phyloP scores from a whole-genome alignment of 2,797 vertebrate genomes.

The Diplodus sargus region DNA sequence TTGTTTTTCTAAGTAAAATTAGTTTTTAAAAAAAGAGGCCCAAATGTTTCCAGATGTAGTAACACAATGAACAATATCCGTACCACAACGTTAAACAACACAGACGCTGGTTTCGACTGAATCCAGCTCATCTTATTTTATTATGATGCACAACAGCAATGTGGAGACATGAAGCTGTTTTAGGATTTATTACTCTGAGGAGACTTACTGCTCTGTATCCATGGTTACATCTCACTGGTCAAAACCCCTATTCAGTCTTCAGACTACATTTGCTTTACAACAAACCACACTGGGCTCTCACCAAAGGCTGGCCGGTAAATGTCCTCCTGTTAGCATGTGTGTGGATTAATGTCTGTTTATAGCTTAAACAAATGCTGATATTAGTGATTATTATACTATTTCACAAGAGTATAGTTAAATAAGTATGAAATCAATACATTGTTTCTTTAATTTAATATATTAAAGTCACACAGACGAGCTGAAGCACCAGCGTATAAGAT shows the following conservation, averaged over 20 bases:
- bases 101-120: background rate
- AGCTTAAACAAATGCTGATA: background rate
- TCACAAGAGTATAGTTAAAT: background rate
- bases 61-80: conserved; percentile 24
- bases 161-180: conserved; percentile 5
- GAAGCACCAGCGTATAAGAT: background rate
- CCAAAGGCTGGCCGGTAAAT: conserved; percentile 21
- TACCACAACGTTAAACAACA: background rate
- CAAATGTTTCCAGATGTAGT: conserved; percentile 59
- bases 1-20: conserved; percentile 30
- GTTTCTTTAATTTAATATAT: background rate
- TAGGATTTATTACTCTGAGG: conserved; percentile 36
- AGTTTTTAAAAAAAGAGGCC: background rate
- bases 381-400: background rate
- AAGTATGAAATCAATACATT: background rate
- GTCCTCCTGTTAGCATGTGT: background rate
- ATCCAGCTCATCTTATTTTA: conserved; percentile 23
- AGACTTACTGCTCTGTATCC: conserved; percentile 62
- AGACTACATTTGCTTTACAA: conserved; percentile 42
- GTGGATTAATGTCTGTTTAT: conserved; percentile 12
- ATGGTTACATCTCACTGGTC: conserved; percentile 62
- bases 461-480: background rate
- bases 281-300: conserved; percentile 36
- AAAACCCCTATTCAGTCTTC: conserved; percentile 47
- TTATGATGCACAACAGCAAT: conserved; percentile 38